These are phyloP conservation scores for Pardosa pseudoannulata DNA, from an alignment of 2,888 invertebrate genomes.

Conservation along the genomic window DNA sequence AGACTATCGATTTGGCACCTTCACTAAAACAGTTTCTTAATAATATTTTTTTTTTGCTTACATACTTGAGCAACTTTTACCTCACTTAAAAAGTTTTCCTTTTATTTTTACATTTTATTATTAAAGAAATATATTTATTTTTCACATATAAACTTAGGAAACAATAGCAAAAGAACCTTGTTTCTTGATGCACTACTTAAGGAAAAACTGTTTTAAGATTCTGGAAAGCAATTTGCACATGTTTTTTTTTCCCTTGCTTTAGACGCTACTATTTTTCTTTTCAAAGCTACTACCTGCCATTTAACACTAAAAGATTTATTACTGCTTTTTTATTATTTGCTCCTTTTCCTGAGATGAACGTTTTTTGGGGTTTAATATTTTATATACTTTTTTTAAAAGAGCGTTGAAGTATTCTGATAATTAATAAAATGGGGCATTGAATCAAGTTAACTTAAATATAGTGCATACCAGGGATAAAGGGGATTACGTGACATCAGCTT, in stretches of 20 bases:
- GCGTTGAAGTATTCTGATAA: no score
- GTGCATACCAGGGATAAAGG: no score
- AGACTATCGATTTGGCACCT: conserved; percentile 61
- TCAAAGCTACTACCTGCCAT: no score
- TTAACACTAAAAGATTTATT: no score
- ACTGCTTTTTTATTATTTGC: no score
- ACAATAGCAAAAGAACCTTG: not conserved
- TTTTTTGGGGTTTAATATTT: no score
- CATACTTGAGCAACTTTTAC: conserved; percentile 44
- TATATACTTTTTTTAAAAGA: no score
- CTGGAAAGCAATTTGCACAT: conserved; percentile 1
- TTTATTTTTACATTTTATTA: not conserved
- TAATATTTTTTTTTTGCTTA: conserved; percentile 50
- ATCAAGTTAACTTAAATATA: no score
- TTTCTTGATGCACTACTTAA: not conserved
- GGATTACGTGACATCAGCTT: no score
- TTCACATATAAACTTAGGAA: not conserved
- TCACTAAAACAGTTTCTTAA: conserved; percentile 42
- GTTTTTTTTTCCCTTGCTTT: not conserved
- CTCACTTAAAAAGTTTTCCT: conserved; percentile 39
- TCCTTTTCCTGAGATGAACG: no score
- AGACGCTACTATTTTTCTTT: no score
- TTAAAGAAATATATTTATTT: not conserved
- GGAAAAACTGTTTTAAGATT: not conserved
- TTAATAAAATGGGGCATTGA: no score